phyloP scores from a whole-genome alignment of 2,797 vertebrate genomes.

The Anas flavirostris region DNA sequence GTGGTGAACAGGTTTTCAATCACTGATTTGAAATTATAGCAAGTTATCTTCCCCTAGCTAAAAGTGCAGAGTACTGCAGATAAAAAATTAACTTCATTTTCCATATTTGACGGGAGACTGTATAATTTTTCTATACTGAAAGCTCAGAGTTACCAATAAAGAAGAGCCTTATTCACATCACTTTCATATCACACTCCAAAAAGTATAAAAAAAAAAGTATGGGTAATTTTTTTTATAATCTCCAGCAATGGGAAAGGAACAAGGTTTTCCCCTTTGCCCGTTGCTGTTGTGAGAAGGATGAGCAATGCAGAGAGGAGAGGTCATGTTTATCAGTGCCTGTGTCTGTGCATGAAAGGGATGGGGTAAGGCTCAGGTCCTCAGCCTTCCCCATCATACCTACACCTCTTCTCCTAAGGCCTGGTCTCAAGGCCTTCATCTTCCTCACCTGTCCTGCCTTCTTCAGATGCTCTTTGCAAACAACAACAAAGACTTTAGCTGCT shows the following conservation, averaged over 20 bases:
- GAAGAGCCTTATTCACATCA: background rate
- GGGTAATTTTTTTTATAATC: background rate
- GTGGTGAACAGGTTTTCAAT: slow-evolving; percentile 51
- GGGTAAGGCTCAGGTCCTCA: background rate
- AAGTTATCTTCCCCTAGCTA: background rate
- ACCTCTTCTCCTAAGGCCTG: background rate
- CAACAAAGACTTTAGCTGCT: accelerated
- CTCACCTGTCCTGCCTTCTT: background rate
- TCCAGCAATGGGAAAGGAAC: background rate
- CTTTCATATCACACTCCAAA: background rate
- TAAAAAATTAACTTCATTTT: slow-evolving; percentile 52
- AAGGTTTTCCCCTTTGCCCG: background rate
- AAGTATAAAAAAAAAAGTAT: background rate
- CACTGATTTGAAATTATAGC: slow-evolving; percentile 45
- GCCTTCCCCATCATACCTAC: background rate
- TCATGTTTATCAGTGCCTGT: accelerated
- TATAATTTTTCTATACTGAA: background rate
- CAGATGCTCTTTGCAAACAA: background rate
- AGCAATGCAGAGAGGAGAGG: background rate
- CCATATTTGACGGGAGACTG: slow-evolving; percentile 17
- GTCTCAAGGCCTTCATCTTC: background rate
- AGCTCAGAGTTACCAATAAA: slow-evolving; percentile 12
- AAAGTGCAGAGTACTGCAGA: slow-evolving; percentile 39
- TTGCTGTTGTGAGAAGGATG: background rate
- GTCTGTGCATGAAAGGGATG: background rate